phyloP scores from a whole-genome alignment of 2,888 invertebrate species.

The Notocelia uddmanniana region DNA sequence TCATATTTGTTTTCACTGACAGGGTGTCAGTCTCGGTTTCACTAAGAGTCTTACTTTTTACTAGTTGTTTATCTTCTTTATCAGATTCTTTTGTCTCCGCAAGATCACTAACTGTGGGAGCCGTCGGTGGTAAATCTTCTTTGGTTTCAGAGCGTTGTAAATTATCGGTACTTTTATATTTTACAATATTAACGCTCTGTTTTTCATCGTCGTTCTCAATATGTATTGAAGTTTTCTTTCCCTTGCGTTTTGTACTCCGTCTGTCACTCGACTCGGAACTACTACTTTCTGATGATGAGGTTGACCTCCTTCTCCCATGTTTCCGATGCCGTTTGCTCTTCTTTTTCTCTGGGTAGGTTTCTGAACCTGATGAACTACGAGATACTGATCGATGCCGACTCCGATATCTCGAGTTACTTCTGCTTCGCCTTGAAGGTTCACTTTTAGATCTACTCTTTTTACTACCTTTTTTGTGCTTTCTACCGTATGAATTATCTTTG shows the following conservation, averaged over 20 bases:
- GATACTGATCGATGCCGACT: conserved; percentile 69
- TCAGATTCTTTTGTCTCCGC: conserved; percentile 62
- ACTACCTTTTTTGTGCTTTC: conserved; percentile 61
- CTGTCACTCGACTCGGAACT: conserved; percentile 78
- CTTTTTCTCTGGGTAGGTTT: conserved; percentile 70
- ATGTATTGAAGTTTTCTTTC: conserved; percentile 80
- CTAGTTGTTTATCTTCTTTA: conserved; percentile 60
- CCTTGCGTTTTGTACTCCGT: conserved; percentile 74
- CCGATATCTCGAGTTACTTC: conserved; percentile 64
- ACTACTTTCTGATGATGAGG: conserved; percentile 75
- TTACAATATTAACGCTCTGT: conserved; percentile 80
- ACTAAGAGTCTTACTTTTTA: conserved; percentile 71
- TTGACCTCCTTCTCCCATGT: conserved; percentile 74
- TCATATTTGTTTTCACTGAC: conserved; percentile 81
- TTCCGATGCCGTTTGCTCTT: conserved; percentile 77
- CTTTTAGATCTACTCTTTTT: conserved; percentile 81
- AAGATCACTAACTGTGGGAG: conserved; percentile 47
- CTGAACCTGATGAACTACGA: conserved; percentile 70
- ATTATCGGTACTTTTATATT: conserved; percentile 68
- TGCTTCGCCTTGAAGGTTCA: conserved; percentile 74
- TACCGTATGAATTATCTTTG: conserved; percentile 60
- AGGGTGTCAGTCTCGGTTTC: conserved; percentile 81
- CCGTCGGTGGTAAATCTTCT: conserved; percentile 56
- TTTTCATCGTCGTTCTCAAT: conserved; percentile 77
- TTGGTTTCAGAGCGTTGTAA: conserved; percentile 56